Conservation (phyloP, 2,113 vertebrate genomes). For the Sphaerodactylus townsendi region DNA sequence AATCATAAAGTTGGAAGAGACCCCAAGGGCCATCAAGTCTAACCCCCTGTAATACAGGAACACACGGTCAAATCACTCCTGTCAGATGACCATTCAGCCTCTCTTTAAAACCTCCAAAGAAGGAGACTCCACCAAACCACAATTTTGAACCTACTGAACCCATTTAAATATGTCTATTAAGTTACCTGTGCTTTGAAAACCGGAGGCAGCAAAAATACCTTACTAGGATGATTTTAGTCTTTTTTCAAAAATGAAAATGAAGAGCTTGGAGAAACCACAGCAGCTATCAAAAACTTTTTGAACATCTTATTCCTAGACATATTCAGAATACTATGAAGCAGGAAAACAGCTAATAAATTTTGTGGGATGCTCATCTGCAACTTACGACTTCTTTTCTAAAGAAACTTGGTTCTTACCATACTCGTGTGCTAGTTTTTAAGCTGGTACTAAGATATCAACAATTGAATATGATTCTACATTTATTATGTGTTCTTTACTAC, state of each 20-base stretch:
- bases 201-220: background rate
- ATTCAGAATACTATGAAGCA: background rate
- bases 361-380: background rate
- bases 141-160: too few species aligned
- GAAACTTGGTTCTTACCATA: background rate
- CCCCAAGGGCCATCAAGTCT: too few species aligned
- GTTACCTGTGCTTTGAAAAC: background rate
- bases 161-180: background rate
- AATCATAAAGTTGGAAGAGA: too few species aligned
- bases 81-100: too few species aligned
- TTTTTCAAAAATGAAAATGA: constrained; percentile 4
- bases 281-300: background rate
- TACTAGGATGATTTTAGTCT: background rate
- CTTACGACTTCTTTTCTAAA: constrained; percentile 3
- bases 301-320: background rate
- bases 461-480: constrained; percentile 33
- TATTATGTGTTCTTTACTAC: constrained; percentile 13
- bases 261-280: background rate
- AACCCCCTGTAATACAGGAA: too few species aligned
- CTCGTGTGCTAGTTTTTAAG: background rate
- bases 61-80: too few species aligned
- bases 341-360: background rate
- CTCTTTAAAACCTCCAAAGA: too few species aligned
- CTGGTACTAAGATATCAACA: constrained; percentile 21
- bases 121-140: too few species aligned